These are phyloP conservation scores for Trimorus sp. DNA, from an alignment of 2,888 invertebrate genomes.

Conservation along the genomic window DNA sequence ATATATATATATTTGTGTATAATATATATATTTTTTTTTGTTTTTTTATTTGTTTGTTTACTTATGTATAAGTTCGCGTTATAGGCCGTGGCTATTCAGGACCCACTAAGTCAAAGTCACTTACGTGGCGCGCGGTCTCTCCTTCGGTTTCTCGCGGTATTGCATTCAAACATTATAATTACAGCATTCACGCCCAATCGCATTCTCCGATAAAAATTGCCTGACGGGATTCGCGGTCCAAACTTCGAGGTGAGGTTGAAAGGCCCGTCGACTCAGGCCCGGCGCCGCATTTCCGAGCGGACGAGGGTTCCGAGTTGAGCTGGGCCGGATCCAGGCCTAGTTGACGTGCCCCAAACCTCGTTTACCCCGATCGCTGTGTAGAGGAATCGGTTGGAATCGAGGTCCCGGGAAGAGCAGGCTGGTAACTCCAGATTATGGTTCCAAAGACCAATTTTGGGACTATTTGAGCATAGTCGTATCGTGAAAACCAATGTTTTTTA, in stretches of 20 bases:
- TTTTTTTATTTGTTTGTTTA: slow-evolving; percentile 1
- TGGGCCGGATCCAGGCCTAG: slow-evolving; percentile 9
- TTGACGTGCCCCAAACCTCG: too few species aligned
- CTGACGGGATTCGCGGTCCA: not conserved
- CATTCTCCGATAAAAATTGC: slow-evolving; percentile 41
- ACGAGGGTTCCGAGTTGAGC: slow-evolving; percentile 30
- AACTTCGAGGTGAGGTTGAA: not conserved
- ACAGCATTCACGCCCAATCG: slow-evolving; percentile 45
- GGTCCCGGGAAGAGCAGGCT: too few species aligned
- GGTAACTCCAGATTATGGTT: too few species aligned
- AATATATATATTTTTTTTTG: slow-evolving; percentile 52
- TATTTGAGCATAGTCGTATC: too few species aligned
- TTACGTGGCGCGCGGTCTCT: slow-evolving; percentile 81
- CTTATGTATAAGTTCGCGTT: slow-evolving; percentile 67
- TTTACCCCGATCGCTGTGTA: too few species aligned
- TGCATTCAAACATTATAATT: slow-evolving; percentile 40
- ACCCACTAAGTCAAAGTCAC: slow-evolving; percentile 77
- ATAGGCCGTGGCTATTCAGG: slow-evolving; percentile 82
- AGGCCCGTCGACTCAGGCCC: slow-evolving; percentile 21
- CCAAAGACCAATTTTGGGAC: too few species aligned
- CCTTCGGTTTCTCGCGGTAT: slow-evolving; percentile 52
- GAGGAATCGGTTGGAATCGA: too few species aligned
- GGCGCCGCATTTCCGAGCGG: slow-evolving; percentile 21
- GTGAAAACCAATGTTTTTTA: too few species aligned
- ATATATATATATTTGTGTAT: slow-evolving; percentile 66